Conservation (phyloP, 2,797 vertebrate species). For the Triplophysa bombifrons region DNA sequence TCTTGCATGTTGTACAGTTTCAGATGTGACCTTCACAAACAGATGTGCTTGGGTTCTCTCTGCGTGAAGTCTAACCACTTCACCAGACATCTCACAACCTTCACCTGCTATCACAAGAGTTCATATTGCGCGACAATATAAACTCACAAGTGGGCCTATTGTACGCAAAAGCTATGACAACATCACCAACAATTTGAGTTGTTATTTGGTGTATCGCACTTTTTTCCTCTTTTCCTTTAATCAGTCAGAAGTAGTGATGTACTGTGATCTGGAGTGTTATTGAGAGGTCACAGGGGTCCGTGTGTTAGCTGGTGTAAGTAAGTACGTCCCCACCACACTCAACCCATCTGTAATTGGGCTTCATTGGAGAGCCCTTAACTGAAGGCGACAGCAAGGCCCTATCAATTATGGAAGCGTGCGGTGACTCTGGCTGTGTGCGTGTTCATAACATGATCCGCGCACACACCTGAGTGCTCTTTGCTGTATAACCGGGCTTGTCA, state of each 20-base stretch:
- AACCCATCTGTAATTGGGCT: constrained; percentile 69
- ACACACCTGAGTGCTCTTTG: constrained; percentile 21
- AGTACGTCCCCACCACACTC: constrained; percentile 26
- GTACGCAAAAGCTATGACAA: neutral
- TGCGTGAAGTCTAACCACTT: neutral
- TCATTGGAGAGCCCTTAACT: constrained; percentile 77
- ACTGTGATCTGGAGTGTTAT: constrained; percentile 31
- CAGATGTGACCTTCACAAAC: constrained; percentile 17
- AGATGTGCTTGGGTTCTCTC: neutral
- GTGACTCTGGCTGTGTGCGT: constrained; percentile 36
- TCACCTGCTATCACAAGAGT: neutral
- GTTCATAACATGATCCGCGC: constrained; percentile 12
- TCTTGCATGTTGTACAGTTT: neutral
- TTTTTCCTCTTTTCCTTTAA: neutral
- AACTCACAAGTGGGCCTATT: neutral
- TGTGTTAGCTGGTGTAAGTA: constrained; percentile 41
- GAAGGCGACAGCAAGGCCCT: constrained; percentile 67
- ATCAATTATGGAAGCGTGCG: constrained; percentile 62
- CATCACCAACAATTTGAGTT: neutral
- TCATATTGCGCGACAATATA: neutral
- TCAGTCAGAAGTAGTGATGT: constrained; percentile 7
- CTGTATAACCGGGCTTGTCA: constrained; percentile 22
- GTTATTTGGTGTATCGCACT: neutral
- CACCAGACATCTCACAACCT: neutral
- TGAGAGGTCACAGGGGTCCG: constrained; percentile 42